phyloP scores from a whole-genome alignment of 2,113 vertebrate genomes.

The Callorhinus ursinus region DNA sequence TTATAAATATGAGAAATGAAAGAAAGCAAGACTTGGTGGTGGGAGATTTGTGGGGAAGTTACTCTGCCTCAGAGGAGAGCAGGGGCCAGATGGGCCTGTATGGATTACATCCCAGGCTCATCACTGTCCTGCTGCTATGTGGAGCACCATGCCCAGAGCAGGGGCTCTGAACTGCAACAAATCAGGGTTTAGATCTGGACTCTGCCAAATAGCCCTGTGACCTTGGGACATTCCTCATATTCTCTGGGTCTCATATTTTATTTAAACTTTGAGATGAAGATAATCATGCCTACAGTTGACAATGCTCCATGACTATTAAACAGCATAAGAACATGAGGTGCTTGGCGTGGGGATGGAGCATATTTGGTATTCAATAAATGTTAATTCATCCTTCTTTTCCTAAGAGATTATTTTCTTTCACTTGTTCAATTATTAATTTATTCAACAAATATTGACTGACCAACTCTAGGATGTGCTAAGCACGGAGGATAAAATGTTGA shows the following conservation, averaged over 20 bases:
- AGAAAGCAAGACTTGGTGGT: background rate
- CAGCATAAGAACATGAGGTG: background rate
- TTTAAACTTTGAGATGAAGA: conserved; percentile 59
- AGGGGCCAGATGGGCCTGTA: background rate
- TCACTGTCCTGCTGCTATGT: background rate
- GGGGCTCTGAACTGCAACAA: background rate
- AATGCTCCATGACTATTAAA: background rate
- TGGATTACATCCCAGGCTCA: background rate
- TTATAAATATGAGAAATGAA: background rate
- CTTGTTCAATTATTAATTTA: conserved; percentile 66
- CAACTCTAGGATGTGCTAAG: background rate
- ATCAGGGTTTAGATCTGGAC: background rate
- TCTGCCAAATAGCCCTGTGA: conserved; percentile 12
- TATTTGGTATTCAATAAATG: background rate
- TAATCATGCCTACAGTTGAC: background rate
- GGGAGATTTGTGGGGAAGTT: background rate
- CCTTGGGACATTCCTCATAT: conserved; percentile 32
- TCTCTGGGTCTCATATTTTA: conserved; percentile 45
- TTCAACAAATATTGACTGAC: conserved; percentile 70
- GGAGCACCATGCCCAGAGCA: background rate
- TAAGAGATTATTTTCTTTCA: conserved; percentile 42
- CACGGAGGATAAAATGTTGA: background rate
- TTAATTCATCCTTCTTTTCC: conserved; percentile 11
- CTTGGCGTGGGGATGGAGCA: background rate
- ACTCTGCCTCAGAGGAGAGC: background rate